Base-by-base conservation (phyloP, 2,888 invertebrate genomes). In the Drosophila demipolita region DNA sequence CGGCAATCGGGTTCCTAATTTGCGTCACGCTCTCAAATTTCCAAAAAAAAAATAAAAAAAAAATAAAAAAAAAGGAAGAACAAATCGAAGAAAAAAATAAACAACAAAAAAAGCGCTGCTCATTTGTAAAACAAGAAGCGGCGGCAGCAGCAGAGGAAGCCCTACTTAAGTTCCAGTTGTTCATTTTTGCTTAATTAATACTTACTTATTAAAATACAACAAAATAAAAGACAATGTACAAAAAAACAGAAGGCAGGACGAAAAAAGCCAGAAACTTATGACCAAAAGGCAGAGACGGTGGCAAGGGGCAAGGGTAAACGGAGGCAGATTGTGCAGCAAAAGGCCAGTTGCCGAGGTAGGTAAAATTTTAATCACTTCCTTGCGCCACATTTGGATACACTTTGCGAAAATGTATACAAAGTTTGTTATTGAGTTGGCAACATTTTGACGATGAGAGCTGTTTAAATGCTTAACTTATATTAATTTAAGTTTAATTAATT, bases 131-230 rank as follows among this genome's bases (percentile, higher is more conserved):
- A 74, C 76, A 84, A 80, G 84, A 79, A 78, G 82, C 78, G 60
- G 57, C 38, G 33, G 57, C 74, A 57, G 58, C 61, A n/a, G 42
- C 45, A 72, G 74, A 60, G 60, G 83, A 84, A 84, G 84, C 84
- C 84, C 80, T 86, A 84, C 80, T 80, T 83, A 82, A 70, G 75
- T 75, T 80, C 78, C 65, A 79, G 77, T 71, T 81, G 73, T 81
- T 84, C 73, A 87, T 83, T 85, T 85, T 82, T 80, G 87, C 87
- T 84, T 85, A 85, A 85, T 87, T 85, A 85, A 85, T 81, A 81
- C 81, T 79, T 84, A 84, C 82, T 84, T 83, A 83, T 84, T 82
- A 58, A 52, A 65, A 61, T 33, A 42, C 38, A 35, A 58, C n/a
- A 32, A 23, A 4, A 23, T 60, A 33, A 17, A 26, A 57, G 38